Conservation (phyloP, 2,797 vertebrate species). For the Pogonophryne albipinna region DNA sequence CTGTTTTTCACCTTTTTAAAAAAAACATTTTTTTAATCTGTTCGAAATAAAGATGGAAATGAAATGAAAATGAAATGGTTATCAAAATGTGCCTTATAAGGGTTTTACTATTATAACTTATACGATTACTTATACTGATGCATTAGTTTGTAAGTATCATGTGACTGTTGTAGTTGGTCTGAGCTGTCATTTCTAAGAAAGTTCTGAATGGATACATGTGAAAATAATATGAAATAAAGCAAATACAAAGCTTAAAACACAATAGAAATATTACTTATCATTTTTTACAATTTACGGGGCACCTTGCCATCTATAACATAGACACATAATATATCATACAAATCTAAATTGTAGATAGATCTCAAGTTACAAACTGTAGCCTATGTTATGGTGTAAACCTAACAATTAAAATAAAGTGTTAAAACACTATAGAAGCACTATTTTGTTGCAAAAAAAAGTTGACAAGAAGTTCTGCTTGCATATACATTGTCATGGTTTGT, state of each 20-base stretch:
- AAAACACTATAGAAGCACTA: background rate
- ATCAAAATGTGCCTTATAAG: background rate
- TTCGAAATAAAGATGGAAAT: background rate
- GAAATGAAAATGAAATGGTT: background rate
- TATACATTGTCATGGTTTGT: too few species aligned
- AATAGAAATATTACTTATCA: background rate
- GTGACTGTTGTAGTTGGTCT: too few species aligned
- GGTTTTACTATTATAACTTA: background rate
- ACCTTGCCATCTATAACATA: background rate
- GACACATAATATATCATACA: background rate
- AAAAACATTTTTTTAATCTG: too few species aligned
- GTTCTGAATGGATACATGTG: too few species aligned
- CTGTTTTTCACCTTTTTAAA: too few species aligned
- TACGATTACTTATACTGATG: background rate
- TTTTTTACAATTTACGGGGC: background rate
- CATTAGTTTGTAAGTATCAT: background rate
- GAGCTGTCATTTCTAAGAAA: too few species aligned
- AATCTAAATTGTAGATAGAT: background rate
- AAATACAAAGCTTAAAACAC: background rate
- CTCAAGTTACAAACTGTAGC: background rate
- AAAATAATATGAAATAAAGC: background rate
- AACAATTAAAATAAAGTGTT: background rate
- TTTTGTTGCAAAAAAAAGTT: background rate
- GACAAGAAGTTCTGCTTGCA: background rate
- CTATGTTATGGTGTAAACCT: background rate